Evolutionary conservation across 2,888 invertebrate genomes (phyloP).

Genomic region (Nycteola revayana): DNA sequence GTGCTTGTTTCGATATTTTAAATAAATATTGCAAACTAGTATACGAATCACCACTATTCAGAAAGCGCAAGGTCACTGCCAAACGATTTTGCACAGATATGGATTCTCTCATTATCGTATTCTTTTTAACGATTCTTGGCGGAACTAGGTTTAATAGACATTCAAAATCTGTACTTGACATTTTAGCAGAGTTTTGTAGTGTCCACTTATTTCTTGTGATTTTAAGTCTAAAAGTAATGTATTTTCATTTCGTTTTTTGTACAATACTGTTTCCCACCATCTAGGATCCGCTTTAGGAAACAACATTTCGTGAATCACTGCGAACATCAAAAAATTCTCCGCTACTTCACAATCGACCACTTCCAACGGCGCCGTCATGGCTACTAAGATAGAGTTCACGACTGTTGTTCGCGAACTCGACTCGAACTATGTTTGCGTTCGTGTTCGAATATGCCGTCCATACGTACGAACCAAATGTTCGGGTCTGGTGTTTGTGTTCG

Average conservation of each 20-base stretch:
- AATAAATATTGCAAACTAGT: conserved; percentile 10
- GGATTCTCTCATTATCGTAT: conserved; percentile 9
- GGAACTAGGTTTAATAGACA: conserved; percentile 7
- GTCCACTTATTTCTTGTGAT: conserved; percentile 11
- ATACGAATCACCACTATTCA: conserved; percentile 8
- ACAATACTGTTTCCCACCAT: conserved; percentile 8
- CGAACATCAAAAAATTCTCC: conserved; percentile 10
- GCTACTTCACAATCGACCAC: conserved; percentile 11
- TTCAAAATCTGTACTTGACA: conserved; percentile 10
- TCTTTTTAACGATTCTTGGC: conserved; percentile 7
- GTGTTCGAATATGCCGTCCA: conserved; percentile 2
- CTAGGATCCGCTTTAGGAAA: conserved; percentile 12
- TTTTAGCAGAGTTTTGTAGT: conserved; percentile 8
- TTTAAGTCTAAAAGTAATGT: conserved; percentile 10
- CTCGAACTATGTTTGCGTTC: conserved; percentile 10
- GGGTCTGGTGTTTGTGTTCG: conserved; percentile 1
- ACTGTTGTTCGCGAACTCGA: conserved; percentile 12
- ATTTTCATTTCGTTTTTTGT: conserved; percentile 8
- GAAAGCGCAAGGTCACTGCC: conserved; percentile 3
- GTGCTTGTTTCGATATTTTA: conserved; percentile 9
- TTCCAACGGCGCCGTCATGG: conserved; percentile 9
- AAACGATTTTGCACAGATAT: conserved; percentile 8
- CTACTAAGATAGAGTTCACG: conserved; percentile 11
- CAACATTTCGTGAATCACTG: conserved; percentile 12
- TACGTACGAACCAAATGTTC: conserved; percentile 1